Evolutionary conservation across 1,140 invertebrate species (phyloP), one percentile per base, ranked within the genome.

Genomic region (Melanaphis sacchari): DNA sequence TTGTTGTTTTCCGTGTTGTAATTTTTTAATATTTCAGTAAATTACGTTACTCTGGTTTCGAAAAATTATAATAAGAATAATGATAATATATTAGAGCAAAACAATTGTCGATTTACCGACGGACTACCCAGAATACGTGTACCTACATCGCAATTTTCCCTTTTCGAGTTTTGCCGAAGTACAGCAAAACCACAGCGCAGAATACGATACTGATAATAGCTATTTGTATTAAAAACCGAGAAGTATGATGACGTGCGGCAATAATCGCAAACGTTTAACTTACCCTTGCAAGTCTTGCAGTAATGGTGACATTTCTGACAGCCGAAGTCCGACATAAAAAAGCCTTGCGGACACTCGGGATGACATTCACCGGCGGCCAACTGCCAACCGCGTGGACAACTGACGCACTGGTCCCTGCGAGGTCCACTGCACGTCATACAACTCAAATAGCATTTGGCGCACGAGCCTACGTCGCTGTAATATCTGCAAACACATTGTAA

Each of bases 261-360:
- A 76, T n/a, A n/a, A 66, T 66, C 31, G 15, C 15, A 76, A 82
- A 82, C 18, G 9, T 54, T 59, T 18, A 59, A 95, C 94, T 94
- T 95, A 97, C 97, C 97, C 95, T 97, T 96, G 95, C 97, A 98
- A 93, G 97, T 97, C 90, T 96, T 96, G 95, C 97, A 98, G 94
- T 97, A 97, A 95, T 97, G 97, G 95, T 98, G 97, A 94, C 97
- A 98, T 94, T 97, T 98, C 94, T 97, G 97, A 94, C 97, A 98
- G 1, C 97, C 97, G 94, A 96, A 97, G 59, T 96, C 96, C 0
- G 97, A 97, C 94, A 97, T 97, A 95, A 97, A 98, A 95, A 97
- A 98, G 38, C 97, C 97, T 95, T 97, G 96, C 8, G 98, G 98
- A 95, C 98, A 98, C 94, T 97, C 97, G 0, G 97, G 96, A 94